phyloP scores from a whole-genome alignment of 1,140 invertebrate species.

The Nymphalis io region DNA sequence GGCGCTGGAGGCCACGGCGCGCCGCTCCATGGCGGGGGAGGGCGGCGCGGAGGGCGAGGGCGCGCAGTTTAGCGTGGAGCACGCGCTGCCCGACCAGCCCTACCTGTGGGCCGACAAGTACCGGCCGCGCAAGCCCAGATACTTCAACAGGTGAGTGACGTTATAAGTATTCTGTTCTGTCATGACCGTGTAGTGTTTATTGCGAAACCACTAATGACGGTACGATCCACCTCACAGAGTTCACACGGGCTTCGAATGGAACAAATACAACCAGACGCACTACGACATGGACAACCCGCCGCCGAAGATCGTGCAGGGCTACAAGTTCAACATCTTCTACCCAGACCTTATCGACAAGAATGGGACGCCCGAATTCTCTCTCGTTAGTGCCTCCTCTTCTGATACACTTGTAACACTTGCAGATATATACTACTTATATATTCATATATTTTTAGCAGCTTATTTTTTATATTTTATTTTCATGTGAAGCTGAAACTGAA shows the following conservation, averaged over 20 bases:
- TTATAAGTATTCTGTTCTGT: background rate
- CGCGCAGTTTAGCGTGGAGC: constrained; percentile 96
- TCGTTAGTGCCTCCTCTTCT: constrained; percentile 82
- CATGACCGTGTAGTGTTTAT: background rate
- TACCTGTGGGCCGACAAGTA: constrained; percentile 99
- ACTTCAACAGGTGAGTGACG: constrained; percentile 89
- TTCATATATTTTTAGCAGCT: too few relatives aligned
- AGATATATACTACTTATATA: too few relatives aligned
- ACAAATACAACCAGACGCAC: constrained; percentile 99
- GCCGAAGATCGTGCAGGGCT: constrained; percentile 99
- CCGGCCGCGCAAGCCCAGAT: constrained; percentile 96
- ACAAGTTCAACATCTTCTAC: constrained; percentile 99
- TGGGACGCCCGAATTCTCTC: constrained; percentile 95
- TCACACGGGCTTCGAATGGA: constrained; percentile 99
- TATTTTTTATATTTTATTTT: too few relatives aligned
- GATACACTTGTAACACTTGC: too few relatives aligned
- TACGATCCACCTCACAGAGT: constrained; percentile 81
- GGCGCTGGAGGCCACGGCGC: constrained; percentile 88
- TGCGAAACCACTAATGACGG: background rate
- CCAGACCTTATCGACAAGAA: constrained; percentile 98
- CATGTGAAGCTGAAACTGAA: too few relatives aligned
- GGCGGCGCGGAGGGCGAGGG: constrained; percentile 85
- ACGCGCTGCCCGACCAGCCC: constrained; percentile 90
- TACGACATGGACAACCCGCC: constrained; percentile 99
- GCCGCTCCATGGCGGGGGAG: constrained; percentile 83